Evolutionary conservation across 2,888 invertebrate species (phyloP), one percentile per base, ranked within the genome.

Genomic region (Pecten maximus): DNA sequence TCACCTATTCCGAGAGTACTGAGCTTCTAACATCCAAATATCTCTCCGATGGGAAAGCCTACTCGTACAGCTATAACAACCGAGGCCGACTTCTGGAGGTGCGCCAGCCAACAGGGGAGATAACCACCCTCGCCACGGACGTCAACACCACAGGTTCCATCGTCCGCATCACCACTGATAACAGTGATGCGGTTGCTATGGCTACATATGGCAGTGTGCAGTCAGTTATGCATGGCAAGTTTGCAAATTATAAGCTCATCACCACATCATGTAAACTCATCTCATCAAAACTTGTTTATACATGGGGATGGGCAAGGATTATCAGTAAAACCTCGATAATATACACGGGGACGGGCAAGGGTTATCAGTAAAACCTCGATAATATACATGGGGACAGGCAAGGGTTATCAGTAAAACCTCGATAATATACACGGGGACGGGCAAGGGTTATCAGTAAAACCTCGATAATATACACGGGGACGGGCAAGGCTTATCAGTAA

Each of bases 61-160:
- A 98, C 93, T 98, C 98, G 96, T 99, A 99, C 97, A 98, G 98
- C 95, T 99, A 99, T 95, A 99, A 99, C 95, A 98, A 98, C 96
- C 97, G 98, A 92, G 99, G 99, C 2, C 97, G 99, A 87, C 98
- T 99, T 3, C 98, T 98, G 0, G 98, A 98, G 95, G 98, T 98
- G 90, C 98, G 98, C 93, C 97, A 99, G 96, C 99, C 99, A 40
- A 99, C 99, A 93, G 99, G 99, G 91, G 99, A 99, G 97, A 98
- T 99, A 35, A 98, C 99, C 90, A 98, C 93, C 28, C 93, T 96
- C 87, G 92, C 94, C 86, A 96, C 96, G 10, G 96, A 96, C 91
- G 96, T 96, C 93, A 95, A 96, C 91, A 94, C 96, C 88, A 96
- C 96, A 94, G 96, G 96, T 94, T 96, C 97, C 91, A 95, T 97